Evolutionary conservation across 2,888 invertebrate genomes (phyloP).

Genomic region (Leptinotarsa tumamoca): DNA sequence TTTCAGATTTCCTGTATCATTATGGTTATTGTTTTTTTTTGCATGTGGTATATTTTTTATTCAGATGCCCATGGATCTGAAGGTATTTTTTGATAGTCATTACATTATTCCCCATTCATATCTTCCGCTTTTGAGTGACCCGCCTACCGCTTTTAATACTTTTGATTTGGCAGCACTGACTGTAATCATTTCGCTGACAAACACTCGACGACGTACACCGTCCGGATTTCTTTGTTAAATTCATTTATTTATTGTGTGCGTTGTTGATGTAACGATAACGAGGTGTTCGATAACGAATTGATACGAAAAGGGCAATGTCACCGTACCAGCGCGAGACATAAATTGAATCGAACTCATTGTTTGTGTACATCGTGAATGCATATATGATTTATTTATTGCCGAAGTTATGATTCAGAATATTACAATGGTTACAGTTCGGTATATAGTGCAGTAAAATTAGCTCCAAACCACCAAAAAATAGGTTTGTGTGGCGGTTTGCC

Average conservation of each 20-base stretch:
- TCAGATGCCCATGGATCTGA: no score
- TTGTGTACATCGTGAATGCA: slow-evolving; percentile 1
- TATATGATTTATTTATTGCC: slow-evolving; percentile 1
- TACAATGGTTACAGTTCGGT: slow-evolving; percentile 8
- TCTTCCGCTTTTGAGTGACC: no score
- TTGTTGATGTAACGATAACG: slow-evolving; percentile 26
- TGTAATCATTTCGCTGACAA: not conserved
- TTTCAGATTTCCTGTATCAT: no score
- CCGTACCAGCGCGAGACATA: not conserved
- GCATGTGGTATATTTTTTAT: no score
- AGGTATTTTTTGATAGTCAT: no score
- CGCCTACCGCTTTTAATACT: no score
- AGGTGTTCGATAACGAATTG: slow-evolving; percentile 7
- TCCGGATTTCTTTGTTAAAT: slow-evolving; percentile 16
- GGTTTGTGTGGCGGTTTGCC: no score
- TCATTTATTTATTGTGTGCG: slow-evolving; percentile 1
- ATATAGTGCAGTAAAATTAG: no score
- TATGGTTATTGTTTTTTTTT: no score
- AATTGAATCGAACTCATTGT: slow-evolving; percentile 13
- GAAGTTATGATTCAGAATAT: slow-evolving; percentile 8
- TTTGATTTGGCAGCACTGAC: no score
- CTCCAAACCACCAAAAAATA: no score
- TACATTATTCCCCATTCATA: no score
- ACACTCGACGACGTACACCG: slow-evolving; percentile 1
- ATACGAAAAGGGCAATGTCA: slow-evolving; percentile 22